phyloP scores from a whole-genome alignment of 2,797 vertebrate genomes.

The Apogon hyalosoma region DNA sequence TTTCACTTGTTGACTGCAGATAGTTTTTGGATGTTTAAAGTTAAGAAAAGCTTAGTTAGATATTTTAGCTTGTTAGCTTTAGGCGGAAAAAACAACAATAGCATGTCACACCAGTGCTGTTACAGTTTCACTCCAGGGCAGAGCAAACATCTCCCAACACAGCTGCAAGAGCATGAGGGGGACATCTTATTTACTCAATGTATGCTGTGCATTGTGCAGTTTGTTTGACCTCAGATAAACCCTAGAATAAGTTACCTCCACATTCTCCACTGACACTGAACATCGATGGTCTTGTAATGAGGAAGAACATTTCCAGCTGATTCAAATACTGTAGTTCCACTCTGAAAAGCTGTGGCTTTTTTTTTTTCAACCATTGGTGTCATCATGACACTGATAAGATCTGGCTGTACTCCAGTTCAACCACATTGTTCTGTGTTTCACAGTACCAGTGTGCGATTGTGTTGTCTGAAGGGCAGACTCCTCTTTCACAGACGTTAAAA shows the following conservation, averaged over 20 bases:
- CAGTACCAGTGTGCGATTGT: constrained; percentile 19
- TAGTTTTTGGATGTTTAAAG: constrained; percentile 2
- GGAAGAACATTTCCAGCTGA: constrained; percentile 31
- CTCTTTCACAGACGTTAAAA: background rate
- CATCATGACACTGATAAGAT: constrained; percentile 67
- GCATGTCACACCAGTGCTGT: constrained; percentile 25
- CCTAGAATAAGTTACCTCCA: background rate
- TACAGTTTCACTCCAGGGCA: constrained; percentile 43
- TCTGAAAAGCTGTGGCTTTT: constrained; percentile 11
- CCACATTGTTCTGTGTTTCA: constrained; percentile 62
- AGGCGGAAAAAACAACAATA: constrained; percentile 29
- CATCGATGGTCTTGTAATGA: constrained; percentile 18
- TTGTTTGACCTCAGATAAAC: constrained; percentile 34
- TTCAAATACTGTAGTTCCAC: constrained; percentile 14
- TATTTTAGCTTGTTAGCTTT: constrained; percentile 28
- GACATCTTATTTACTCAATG: constrained; percentile 41
- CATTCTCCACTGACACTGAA: background rate
- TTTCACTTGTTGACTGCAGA: constrained; percentile 32
- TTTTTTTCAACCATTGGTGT: constrained; percentile 35
- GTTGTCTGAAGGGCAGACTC: constrained; percentile 8
- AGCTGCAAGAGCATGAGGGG: constrained; percentile 23
- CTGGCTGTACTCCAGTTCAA: constrained; percentile 44
- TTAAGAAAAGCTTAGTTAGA: constrained; percentile 15
- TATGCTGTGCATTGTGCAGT: constrained; percentile 32
- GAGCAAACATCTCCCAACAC: constrained; percentile 45